These are phyloP conservation scores for Anarhynchus alexandrinus DNA, from an alignment of 2,113 vertebrate genomes.

Conservation along the genomic window DNA sequence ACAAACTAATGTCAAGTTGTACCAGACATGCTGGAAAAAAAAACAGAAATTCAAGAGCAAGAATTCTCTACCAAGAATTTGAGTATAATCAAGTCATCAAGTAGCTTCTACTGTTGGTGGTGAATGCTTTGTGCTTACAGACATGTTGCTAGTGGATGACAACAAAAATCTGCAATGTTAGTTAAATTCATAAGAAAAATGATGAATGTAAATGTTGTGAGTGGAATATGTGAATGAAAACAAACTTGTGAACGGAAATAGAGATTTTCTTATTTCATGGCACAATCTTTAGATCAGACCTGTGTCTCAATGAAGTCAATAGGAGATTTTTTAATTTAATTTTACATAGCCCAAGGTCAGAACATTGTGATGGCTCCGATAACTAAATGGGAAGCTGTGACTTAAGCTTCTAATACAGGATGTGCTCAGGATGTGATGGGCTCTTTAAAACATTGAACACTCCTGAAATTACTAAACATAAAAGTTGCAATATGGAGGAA, in stretches of 20 bases:
- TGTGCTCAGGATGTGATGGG: not conserved
- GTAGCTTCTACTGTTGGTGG: not conserved
- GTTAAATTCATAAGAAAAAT: not conserved
- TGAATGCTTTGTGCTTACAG: not conserved
- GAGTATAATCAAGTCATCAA: not conserved
- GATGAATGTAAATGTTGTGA: not conserved
- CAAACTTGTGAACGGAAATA: not conserved
- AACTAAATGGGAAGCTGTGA: not conserved
- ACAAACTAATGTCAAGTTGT: not conserved
- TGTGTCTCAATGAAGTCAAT: not conserved
- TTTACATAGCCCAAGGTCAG: not conserved
- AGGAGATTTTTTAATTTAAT: not conserved
- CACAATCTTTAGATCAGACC: not conserved
- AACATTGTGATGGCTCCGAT: not conserved
- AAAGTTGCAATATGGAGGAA: not conserved
- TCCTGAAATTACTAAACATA: not conserved
- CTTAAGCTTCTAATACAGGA: not conserved
- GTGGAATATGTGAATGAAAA: not conserved
- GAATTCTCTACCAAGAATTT: not conserved
- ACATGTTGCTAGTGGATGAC: rapidly evolving
- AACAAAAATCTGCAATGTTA: not conserved
- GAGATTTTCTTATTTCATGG: not conserved
- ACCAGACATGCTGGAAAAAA: not conserved
- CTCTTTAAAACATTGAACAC: not conserved
- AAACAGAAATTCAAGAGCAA: not conserved